phyloP scores from a whole-genome alignment of 92 coral and sea anemone genomes.

The Pocillopora meandrina region DNA sequence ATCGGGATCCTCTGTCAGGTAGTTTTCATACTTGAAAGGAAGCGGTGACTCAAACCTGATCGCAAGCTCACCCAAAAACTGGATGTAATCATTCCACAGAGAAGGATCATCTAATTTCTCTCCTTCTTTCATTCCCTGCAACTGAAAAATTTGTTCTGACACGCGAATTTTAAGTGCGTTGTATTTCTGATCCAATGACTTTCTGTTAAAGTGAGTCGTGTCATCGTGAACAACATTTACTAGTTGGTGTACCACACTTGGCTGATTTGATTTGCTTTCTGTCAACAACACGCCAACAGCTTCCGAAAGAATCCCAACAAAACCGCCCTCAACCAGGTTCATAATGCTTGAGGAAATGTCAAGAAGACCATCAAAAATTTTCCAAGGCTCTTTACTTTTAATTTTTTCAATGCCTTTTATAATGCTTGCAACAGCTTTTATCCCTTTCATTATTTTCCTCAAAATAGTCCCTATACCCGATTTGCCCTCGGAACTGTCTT shows the following conservation, averaged over 20 bases:
- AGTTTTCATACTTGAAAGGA: slow-evolving; percentile 4
- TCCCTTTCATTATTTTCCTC: background rate
- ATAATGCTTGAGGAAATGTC: background rate
- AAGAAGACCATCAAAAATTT: background rate
- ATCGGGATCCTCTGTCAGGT: slow-evolving; percentile 15
- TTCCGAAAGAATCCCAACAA: background rate
- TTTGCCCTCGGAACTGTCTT: too few species aligned
- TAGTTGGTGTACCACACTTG: slow-evolving; percentile 29
- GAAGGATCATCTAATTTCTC: slow-evolving; percentile 20
- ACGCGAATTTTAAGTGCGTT: slow-evolving; percentile 17
- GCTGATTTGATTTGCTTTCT: background rate
- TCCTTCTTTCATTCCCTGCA: background rate
- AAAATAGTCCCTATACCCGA: too few species aligned
- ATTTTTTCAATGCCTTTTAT: background rate
- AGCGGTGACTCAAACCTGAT: slow-evolving; percentile 11
- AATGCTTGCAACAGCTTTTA: background rate
- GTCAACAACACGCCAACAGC: slow-evolving; percentile 2
- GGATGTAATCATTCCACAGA: slow-evolving; percentile 31
- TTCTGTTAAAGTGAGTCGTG: slow-evolving; percentile 8
- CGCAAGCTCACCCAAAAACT: slow-evolving; percentile 35
- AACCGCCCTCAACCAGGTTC: background rate
- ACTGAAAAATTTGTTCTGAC: slow-evolving; percentile 21
- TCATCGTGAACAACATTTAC: slow-evolving; percentile 7
- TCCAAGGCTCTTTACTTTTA: background rate
- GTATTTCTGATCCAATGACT: slow-evolving; percentile 3